A percentile compares a stretch with the other conserved stretches of the same genome.
phyloP scores from a whole-genome alignment of 2,797 vertebrate genomes.

The Pangasius sanitwongsei region DNA sequence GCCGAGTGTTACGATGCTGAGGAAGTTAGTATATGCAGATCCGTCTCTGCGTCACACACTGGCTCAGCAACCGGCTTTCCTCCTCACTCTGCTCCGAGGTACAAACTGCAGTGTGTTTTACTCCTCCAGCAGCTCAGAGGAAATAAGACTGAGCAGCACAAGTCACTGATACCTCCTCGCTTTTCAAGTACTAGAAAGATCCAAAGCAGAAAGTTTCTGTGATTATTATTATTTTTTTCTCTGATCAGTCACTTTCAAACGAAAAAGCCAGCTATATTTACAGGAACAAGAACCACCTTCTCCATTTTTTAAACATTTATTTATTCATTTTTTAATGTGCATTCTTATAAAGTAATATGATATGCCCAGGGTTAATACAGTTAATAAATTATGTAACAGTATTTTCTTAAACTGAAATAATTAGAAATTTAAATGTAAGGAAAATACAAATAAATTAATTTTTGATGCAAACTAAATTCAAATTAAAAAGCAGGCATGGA shows the following conservation, averaged over 20 bases:
- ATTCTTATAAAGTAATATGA: not conserved
- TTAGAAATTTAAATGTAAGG: not conserved
- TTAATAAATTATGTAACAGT: not conserved
- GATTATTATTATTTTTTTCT: not conserved
- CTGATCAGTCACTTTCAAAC: not conserved
- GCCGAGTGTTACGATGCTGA: conserved; percentile 82
- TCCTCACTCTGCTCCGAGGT: conserved; percentile 88
- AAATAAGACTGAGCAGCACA: not conserved
- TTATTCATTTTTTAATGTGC: not conserved
- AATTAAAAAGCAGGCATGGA: not conserved
- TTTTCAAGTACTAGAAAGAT: not conserved
- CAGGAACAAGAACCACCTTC: not conserved
- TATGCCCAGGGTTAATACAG: not conserved
- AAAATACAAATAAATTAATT: not conserved
- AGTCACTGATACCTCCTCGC: accelerated
- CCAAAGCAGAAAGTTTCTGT: not conserved
- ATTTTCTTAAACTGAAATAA: not conserved
- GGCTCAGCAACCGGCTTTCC: conserved; percentile 77
- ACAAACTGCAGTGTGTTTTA: conserved; percentile 18
- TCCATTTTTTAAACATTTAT: not conserved
- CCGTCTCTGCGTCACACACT: conserved; percentile 79
- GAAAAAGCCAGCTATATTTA: not conserved
- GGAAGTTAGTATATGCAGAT: conserved; percentile 88
- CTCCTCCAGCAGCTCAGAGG: not conserved
- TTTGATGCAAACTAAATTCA: too few species aligned